Conservation (phyloP, 2,797 vertebrate species). For the Menidia menidia region DNA sequence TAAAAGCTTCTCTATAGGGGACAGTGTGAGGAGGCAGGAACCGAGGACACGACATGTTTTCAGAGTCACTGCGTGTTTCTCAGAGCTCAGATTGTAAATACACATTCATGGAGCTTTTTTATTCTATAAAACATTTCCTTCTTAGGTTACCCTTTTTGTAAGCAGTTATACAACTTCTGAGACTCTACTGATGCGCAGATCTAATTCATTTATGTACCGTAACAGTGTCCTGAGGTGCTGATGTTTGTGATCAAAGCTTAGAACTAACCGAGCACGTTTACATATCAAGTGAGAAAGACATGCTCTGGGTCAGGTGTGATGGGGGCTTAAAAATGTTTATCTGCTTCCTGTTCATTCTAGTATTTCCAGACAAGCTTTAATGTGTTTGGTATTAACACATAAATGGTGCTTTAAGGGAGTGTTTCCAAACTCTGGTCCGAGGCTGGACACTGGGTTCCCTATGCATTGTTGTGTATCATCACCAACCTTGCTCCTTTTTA, state of each 20-base stretch:
- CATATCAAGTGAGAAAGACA: neutral
- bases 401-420: neutral
- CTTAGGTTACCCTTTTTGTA: neutral
- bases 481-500: conserved; percentile 96
- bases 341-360: neutral
- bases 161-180: no score
- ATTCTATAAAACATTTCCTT: neutral
- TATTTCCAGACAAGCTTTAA: conserved; percentile 1
- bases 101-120: conserved; percentile 1
- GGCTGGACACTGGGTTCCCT: neutral
- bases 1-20: conserved; percentile 79
- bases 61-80: conserved; percentile 55
- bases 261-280: neutral
- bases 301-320: neutral
- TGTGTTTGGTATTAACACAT: no score
- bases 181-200: no score
- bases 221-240: neutral
- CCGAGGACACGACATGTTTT: conserved; percentile 67
- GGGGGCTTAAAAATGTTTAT: no score
- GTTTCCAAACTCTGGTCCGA: no score
- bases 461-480: neutral
- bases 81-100: conserved; percentile 22
- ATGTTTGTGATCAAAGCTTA: neutral
- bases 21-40: conserved; percentile 67
- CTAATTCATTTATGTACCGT: neutral